Evolutionary conservation across 2,113 vertebrate species (phyloP), one percentile per base, ranked within the genome.

Genomic region (Ophiodon elongatus): DNA sequence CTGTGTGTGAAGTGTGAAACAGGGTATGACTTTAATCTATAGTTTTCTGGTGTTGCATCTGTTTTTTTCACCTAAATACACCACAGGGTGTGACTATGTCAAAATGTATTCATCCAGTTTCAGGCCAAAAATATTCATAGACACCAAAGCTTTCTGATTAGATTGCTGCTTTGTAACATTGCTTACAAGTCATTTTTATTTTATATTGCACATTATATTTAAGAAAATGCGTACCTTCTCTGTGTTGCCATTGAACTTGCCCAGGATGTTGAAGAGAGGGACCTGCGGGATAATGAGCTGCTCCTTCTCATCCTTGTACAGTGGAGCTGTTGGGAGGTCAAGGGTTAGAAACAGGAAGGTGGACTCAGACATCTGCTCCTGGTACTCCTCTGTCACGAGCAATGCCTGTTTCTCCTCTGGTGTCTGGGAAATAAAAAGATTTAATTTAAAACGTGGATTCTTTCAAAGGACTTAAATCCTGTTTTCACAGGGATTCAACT

Each of bases 241-340:
- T 0, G 96, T 98, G 91, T 90, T 96, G 6, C 98, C 98, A 0
- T 97, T 99, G 95, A 99, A 99, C 84, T 99, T 99, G 66, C 94
- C 97, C 93, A 99, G 86, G 94, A 99, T 99, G 94, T 97, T 98
- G 94, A 99, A 99, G 63, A 99, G 97, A 0, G 98, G 98, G 29
- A 99, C 98, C 90, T 99, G 98, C 1, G 98, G 98, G 82, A 99
- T 99, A 43, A 99, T 99, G 3, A 99, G 97, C 94, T 99, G 98
- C 91, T 99, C 98, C 85, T 99, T 99, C 93, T 99, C 98, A 0
- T 99, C 98, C 93, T 99, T 99, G 90, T 99, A 99, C 57, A 99
- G 96, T 0, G 98, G 98, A 0, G 98, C 98, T 0, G 98, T 99
- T 45, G 98, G 98, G 0, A 99, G 97, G 94, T 99, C 98, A 80